Conservation (phyloP, 2,888 invertebrate species). For the Galerucella calmariensis region DNA sequence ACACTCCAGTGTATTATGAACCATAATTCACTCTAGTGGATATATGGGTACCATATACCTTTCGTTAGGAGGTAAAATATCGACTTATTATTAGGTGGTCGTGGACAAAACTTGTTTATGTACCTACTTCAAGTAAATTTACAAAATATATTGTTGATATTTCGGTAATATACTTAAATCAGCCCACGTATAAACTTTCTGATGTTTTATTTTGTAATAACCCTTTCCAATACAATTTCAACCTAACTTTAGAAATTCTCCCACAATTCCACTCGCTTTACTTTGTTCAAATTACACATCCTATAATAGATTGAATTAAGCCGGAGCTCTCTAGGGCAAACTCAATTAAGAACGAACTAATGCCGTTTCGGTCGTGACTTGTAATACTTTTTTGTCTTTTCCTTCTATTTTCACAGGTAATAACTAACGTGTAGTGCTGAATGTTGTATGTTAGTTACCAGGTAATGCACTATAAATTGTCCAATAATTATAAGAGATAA, state of each 20-base stretch:
- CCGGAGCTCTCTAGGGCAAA: slow-evolving; percentile 46
- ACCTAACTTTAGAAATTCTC: slow-evolving; percentile 8
- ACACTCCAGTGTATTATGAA: too few species aligned
- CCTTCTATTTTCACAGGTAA: slow-evolving; percentile 25
- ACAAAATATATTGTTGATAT: too few species aligned
- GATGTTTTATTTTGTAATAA: too few species aligned
- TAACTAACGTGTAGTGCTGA: slow-evolving; percentile 4
- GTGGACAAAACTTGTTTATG: too few species aligned
- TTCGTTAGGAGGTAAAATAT: too few species aligned
- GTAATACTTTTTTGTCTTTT: slow-evolving; percentile 9
- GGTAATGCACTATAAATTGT: slow-evolving; percentile 4
- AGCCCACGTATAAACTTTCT: too few species aligned
- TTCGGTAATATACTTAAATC: too few species aligned
- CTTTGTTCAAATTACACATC: slow-evolving; percentile 20
- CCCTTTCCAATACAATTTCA: background rate
- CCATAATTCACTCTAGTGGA: too few species aligned
- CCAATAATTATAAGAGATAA: slow-evolving; percentile 7
- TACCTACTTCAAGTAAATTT: too few species aligned
- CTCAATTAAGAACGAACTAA: slow-evolving; percentile 47
- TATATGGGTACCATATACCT: too few species aligned
- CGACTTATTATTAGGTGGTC: too few species aligned
- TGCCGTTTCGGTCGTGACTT: slow-evolving; percentile 35
- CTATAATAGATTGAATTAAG: slow-evolving; percentile 45
- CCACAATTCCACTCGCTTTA: slow-evolving; percentile 15
- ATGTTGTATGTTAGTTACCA: slow-evolving; percentile 15